Conservation (phyloP, 2,888 invertebrate species). For the Dynastes hyllus region DNA sequence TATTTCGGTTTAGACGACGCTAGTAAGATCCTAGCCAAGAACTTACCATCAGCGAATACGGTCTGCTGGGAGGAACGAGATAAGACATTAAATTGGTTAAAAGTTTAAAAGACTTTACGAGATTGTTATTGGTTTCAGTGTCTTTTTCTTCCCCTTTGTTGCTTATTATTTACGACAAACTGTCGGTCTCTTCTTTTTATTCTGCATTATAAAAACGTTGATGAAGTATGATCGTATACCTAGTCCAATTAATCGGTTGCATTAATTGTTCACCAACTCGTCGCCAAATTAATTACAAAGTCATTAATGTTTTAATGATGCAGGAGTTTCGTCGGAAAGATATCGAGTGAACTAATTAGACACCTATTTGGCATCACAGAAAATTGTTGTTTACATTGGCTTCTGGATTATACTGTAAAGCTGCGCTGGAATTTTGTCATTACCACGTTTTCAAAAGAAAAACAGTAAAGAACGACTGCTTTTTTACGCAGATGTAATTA, state of each 20-base stretch:
- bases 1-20: constrained; percentile 20
- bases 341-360: neutral
- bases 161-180: neutral
- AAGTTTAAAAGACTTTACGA: constrained; percentile 13
- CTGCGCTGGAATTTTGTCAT: too few species aligned
- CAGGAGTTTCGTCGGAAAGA: neutral
- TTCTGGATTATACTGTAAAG: too few species aligned
- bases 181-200: neutral
- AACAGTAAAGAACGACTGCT: too few species aligned
- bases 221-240: neutral
- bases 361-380: neutral
- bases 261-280: neutral
- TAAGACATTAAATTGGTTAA: constrained; percentile 26
- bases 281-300: constrained; percentile 21
- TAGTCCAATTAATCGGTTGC: constrained; percentile 9
- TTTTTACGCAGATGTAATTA: too few species aligned
- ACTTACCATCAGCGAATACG: neutral
- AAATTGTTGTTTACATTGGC: neutral
- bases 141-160: neutral
- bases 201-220: neutral
- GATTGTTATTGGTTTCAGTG: constrained; percentile 12
- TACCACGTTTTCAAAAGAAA: too few species aligned
- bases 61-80: constrained; percentile 14
- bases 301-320: constrained; percentile 12
- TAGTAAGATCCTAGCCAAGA: constrained; percentile 8